Evolutionary conservation across 2,797 vertebrate genomes (phyloP).

Genomic region (Danio choprae): DNA sequence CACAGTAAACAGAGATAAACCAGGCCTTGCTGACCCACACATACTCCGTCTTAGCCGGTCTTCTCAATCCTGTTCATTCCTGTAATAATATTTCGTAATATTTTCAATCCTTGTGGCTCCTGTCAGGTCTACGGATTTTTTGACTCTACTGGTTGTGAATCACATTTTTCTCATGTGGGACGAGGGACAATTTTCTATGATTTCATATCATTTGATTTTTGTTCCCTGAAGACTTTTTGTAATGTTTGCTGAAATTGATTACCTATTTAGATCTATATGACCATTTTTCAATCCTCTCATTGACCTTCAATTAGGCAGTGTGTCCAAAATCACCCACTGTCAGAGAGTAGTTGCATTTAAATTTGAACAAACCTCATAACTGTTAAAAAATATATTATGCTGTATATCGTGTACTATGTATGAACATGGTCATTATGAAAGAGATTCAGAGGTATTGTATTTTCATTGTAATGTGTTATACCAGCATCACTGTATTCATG

Average conservation of each 20-base stretch:
- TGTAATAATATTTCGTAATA: conserved; percentile 45
- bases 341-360: too few species aligned
- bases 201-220: not conserved
- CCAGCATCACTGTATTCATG: too few species aligned
- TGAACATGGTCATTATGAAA: too few species aligned
- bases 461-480: too few species aligned
- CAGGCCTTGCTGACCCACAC: conserved; percentile 60
- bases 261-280: not conserved
- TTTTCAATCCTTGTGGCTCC: conserved; percentile 39
- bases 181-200: not conserved
- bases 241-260: not conserved
- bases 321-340: too few species aligned
- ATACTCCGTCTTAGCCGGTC: conserved; percentile 44
- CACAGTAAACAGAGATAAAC: conserved; percentile 60
- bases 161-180: conserved; percentile 28
- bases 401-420: too few species aligned
- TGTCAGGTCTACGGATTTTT: conserved; percentile 21
- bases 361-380: too few species aligned
- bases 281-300: not conserved
- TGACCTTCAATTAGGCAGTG: not conserved
- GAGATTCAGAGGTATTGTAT: too few species aligned
- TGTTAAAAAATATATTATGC: too few species aligned
- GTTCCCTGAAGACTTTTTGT: not conserved
- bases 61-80: conserved; percentile 41
- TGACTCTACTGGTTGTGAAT: conserved; percentile 24